phyloP scores from a whole-genome alignment of 2,797 vertebrate species.

The Myotis findleyi region DNA sequence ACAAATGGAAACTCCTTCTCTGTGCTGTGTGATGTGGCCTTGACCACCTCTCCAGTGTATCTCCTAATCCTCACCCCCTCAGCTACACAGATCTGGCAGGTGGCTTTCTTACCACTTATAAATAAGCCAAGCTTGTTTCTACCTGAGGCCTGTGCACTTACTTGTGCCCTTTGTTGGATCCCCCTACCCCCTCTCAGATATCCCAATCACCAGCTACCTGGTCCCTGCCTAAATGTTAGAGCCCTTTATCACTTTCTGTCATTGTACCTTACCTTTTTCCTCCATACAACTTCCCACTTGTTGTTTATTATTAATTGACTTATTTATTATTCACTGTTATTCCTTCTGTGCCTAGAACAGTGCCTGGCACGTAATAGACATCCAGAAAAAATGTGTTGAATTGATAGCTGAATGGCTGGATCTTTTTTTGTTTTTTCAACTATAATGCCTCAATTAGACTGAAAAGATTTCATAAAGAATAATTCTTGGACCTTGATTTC shows the following conservation, averaged over 20 bases:
- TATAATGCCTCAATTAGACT: neutral
- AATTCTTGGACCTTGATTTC: constrained; percentile 9
- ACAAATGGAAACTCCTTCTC: neutral
- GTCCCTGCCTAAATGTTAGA: neutral
- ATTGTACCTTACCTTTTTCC: neutral
- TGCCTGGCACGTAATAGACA: neutral
- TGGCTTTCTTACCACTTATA: neutral
- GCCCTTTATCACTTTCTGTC: neutral
- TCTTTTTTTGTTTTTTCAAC: neutral
- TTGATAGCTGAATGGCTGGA: neutral
- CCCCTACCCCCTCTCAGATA: neutral
- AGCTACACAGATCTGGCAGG: neutral
- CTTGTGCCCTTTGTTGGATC: neutral
- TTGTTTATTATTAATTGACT: neutral
- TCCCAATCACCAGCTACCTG: neutral
- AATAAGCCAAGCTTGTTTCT: neutral
- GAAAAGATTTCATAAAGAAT: constrained; percentile 4
- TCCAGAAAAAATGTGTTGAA: neutral
- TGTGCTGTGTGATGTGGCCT: neutral
- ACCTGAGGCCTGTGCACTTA: neutral
- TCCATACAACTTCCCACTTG: neutral
- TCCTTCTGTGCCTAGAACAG: neutral
- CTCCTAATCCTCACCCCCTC: neutral
- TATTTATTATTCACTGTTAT: neutral
- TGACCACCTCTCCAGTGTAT: neutral